Evolutionary conservation across 2,888 invertebrate genomes (phyloP).

Genomic region (Campoletis raptor): DNA sequence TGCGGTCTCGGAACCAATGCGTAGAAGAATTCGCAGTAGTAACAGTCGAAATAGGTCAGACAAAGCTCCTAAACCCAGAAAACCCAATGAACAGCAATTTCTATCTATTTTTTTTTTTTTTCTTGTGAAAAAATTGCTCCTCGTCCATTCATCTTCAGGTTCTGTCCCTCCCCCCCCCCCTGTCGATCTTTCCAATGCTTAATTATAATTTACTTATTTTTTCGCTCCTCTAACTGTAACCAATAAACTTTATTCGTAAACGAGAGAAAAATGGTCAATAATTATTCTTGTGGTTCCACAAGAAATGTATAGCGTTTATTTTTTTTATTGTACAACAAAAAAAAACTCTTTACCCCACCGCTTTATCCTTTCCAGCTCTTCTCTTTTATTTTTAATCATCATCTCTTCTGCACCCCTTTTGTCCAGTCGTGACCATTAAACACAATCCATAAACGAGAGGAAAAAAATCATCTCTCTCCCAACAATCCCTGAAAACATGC

Average conservation of each 20-base stretch:
- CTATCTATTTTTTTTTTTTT: not conserved
- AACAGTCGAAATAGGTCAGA: constrained; percentile 46
- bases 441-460: not conserved
- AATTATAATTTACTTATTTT: not conserved
- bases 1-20: constrained; percentile 4
- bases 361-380: not conserved
- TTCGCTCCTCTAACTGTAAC: not conserved
- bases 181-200: not conserved
- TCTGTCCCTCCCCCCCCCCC: not conserved
- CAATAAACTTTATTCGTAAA: not conserved
- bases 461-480: not conserved
- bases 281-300: not conserved
- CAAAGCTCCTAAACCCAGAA: not conserved
- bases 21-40: constrained; percentile 42
- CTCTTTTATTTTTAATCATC: not conserved
- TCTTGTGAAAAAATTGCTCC: not conserved
- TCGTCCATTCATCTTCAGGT: not conserved
- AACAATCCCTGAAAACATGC: not conserved
- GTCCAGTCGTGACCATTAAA: constrained; percentile 3
- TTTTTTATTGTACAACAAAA: no score
- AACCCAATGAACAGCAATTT: not conserved
- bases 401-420: not conserved
- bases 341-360: not conserved
- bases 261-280: not conserved
- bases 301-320: no score